These are phyloP conservation scores for Dryas iulia DNA, from an alignment of 1,140 invertebrate genomes.

Conservation along the genomic window DNA sequence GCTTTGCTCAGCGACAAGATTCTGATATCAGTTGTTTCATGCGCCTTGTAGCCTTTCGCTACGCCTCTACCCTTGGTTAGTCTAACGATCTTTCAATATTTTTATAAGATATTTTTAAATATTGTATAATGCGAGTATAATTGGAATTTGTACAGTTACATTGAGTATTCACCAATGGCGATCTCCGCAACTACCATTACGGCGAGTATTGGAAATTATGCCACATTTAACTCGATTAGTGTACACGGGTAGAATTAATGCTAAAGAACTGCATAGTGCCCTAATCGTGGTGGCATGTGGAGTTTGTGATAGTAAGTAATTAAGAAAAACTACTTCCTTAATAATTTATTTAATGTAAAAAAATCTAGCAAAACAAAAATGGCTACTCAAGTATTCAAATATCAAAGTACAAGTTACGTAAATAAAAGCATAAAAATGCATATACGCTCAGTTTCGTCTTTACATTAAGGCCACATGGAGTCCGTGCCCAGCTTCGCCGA, in stretches of 20 bases:
- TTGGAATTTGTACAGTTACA: constrained; percentile 45
- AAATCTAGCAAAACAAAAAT: too few relatives aligned
- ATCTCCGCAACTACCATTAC: constrained; percentile 43
- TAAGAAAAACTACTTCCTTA: not conserved
- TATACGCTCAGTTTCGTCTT: too few relatives aligned
- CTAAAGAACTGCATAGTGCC: constrained; percentile 42
- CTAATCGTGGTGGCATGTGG: constrained; percentile 52
- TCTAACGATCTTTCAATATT: not conserved
- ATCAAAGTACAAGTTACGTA: too few relatives aligned
- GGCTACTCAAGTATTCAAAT: not conserved
- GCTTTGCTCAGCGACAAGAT: constrained; percentile 42
- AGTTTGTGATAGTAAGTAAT: constrained; percentile 53
- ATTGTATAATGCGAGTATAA: too few relatives aligned
- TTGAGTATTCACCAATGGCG: constrained; percentile 62
- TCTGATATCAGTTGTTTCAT: constrained; percentile 59
- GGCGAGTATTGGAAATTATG: constrained; percentile 53
- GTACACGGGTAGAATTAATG: constrained; percentile 45
- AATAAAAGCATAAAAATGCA: not conserved
- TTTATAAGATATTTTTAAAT: too few relatives aligned
- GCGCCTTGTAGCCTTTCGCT: constrained; percentile 46
- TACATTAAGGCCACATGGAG: too few relatives aligned
- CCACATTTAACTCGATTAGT: constrained; percentile 46
- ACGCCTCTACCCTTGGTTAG: constrained; percentile 48
- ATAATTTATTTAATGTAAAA: not conserved
- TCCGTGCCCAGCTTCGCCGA: too few relatives aligned